Evolutionary conservation across 1,140 invertebrate species (phyloP), one percentile per base, ranked within the genome.

Genomic region (Drosophila nebulosa): DNA sequence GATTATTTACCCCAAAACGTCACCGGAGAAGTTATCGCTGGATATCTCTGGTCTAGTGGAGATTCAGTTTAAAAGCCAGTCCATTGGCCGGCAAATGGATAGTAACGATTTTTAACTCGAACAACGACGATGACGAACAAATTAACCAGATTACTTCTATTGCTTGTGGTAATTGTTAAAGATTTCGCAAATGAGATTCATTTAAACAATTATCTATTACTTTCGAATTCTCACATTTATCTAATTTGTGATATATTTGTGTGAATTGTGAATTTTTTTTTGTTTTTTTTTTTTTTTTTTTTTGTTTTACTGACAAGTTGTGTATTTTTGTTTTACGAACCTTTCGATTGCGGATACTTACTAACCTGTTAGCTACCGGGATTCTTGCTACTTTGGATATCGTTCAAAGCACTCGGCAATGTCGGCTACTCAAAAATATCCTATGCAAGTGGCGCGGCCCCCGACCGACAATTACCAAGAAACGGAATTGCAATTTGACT

Each of bases 41-140:
- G 36, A 58, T 64, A 57, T 69, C 69, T 56, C 69, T 56, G 58
- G 69, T 70, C 59, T 32, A 56, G 52, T 21, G 16, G 16, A 53
- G 32, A 67, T 74, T 78, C 64, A 61, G 84, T 62, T 88, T 86
- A 86, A 63, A 86, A 86, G 22, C 64, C 51, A 21, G 14, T 5
- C 0, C 4, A 1, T 4, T 3, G 18, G 27, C 14, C 53, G 24
- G 75, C 57, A 64, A n/a, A 55, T 21, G 68, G 68, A 88, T 88
- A 88, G 83, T 88, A 88, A 88, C 83, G 83, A 88, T 76, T 71
- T 75, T 70, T 42, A 50, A 70, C 67, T 88, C 81, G 81, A 85
- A 85, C 52, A 55, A 71, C 80, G 80, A 86, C 80, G 68, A 88
- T 86, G 83, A 83, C 83, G 75, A 88, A 76, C 63, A 86, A 80